Evolutionary conservation across 2,113 vertebrate genomes (phyloP), one percentile per base, ranked within the genome.

Genomic region (Nothobranchius furzeri): DNA sequence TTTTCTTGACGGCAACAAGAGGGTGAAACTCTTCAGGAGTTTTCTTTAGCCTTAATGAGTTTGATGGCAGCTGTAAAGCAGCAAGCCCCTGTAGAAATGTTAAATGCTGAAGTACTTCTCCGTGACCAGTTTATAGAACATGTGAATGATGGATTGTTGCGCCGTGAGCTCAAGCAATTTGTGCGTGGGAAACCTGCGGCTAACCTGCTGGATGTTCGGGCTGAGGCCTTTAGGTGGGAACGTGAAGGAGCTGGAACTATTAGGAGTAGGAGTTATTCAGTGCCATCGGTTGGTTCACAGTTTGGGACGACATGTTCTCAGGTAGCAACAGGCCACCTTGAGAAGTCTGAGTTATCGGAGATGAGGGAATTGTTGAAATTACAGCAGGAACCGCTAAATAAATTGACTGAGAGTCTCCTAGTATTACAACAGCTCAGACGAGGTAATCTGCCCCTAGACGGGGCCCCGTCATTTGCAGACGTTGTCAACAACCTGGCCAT

Each of bases 371-470:
- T 81, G 37, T 7, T 83, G 4, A 52, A 25, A 3, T 4, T 0
- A 0, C 75, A 81, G 3, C 71, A 84, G 17, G 69, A 64, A 5
- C 78, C 81, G 15, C 13, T 86, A 0, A 7, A 64, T 1, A 47
- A 68, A 0, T 48, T 79, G 0, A 54, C 60, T 2, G 13, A 47
- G 3, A 54, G 7, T 8, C 3, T 60, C 1, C 17, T 15, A 6
- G 5, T 0, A 1, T 3, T 30, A 7, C n/a, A 35, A 4, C 12
- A 5, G 1, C 7, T 3, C 4, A n/a, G 1, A 0, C 25, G 3
- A 0, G 11, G 0, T 2, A 12, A 17, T 0, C 10, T 1, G 3
- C 4, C 35, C 1, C 4, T 20, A 20, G 20, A 20, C 20, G 15
- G 2, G n/a, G 6, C 5, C 5, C 30, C 0, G 7, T 37, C 0